Percentiles rank a stretch among this genome's conserved stretches.
Conservation (phyloP, 2,888 invertebrate genomes). For the Helicoverpa assulta region DNA sequence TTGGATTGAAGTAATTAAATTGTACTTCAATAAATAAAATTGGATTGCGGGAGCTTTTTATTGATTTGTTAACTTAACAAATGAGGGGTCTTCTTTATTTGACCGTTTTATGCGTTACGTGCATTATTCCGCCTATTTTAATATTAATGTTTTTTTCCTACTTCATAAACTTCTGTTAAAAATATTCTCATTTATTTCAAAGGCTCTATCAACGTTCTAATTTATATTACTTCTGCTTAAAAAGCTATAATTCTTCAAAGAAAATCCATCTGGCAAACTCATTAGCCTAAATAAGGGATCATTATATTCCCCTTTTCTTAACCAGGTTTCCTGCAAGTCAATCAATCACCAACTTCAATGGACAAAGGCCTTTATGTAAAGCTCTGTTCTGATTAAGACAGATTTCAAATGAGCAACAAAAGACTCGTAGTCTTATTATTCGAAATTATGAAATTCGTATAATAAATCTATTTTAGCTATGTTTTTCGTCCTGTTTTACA, state of each 20-base stretch:
- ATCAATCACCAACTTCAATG: conserved; percentile 45
- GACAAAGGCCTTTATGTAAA: conserved; percentile 21
- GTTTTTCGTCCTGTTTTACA: no score
- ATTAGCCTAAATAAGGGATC: conserved; percentile 16
- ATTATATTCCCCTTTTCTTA: conserved; percentile 15
- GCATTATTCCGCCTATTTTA: not conserved
- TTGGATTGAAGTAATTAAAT: no score
- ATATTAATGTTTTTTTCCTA: not conserved
- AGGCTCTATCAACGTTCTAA: not conserved
- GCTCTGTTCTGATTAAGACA: conserved; percentile 39
- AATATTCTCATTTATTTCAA: not conserved
- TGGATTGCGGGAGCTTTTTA: no score
- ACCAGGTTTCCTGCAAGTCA: conserved; percentile 5
- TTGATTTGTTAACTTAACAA: no score
- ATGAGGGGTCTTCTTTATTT: not conserved
- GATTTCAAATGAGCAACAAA: conserved; percentile 48
- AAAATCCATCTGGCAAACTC: conserved; percentile 11
- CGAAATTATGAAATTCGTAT: no score
- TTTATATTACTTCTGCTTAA: not conserved
- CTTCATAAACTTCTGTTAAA: no score
- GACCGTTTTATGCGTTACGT: not conserved
- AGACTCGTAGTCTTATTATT: conserved; percentile 26
- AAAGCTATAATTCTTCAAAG: conserved; percentile 17
- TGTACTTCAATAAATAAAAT: no score
- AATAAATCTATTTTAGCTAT: no score